A percentile compares a stretch with the other conserved stretches of the same genome.
Evolutionary conservation across 2,797 vertebrate genomes (phyloP).

Genomic region (Pseudomugil tenellus): DNA sequence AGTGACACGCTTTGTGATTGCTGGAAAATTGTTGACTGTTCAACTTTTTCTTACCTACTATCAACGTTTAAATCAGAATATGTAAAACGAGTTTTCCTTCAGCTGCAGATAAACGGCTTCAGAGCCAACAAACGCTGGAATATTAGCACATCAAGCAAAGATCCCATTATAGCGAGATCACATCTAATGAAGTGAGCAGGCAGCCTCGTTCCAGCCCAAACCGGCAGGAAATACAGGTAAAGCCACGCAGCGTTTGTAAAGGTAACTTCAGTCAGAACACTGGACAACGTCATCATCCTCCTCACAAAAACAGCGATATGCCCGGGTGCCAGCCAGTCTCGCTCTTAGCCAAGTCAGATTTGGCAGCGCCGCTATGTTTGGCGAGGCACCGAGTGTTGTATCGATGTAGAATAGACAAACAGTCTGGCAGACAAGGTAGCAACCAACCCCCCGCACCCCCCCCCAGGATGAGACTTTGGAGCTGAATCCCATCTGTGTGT

Average conservation of each 20-base stretch:
- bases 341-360: constrained; percentile 68
- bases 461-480: no score
- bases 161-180: neutral
- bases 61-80: no score
- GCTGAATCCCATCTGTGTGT: constrained; percentile 19
- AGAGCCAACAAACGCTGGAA: neutral
- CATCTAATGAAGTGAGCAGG: neutral
- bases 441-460: constrained; percentile 20
- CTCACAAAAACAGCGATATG: constrained; percentile 61
- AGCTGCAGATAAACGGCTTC: neutral
- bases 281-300: constrained; percentile 24
- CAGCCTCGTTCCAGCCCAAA: neutral
- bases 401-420: constrained; percentile 67
- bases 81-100: no score
- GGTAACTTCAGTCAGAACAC: constrained; percentile 11
- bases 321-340: constrained; percentile 65
- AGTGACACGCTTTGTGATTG: no score
- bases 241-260: constrained; percentile 3
- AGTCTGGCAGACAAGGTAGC: constrained; percentile 65
- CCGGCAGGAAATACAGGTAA: neutral
- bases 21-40: no score
- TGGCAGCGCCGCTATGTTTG: constrained; percentile 68
- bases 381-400: constrained; percentile 59
- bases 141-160: neutral
- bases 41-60: no score